Evolutionary conservation across 2,113 vertebrate species (phyloP).

Genomic region (Urocitellus parryii): DNA sequence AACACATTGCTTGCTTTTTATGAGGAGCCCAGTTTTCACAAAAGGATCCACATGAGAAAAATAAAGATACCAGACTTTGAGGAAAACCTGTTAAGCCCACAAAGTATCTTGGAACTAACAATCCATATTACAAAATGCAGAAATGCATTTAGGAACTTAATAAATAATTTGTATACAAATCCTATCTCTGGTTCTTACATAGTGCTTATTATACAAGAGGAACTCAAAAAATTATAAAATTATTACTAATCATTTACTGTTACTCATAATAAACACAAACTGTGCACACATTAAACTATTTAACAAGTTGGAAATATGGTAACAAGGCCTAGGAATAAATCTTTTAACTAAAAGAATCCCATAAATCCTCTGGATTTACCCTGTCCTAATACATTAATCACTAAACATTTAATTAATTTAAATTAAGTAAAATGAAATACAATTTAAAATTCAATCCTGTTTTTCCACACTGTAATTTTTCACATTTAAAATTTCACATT

Average conservation of each 20-base stretch:
- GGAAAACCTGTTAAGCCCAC: not conserved
- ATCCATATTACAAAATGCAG: constrained; percentile 30
- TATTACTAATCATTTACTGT: not conserved
- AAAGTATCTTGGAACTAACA: not conserved
- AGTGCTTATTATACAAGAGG: not conserved
- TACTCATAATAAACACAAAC: constrained; percentile 29
- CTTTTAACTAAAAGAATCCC: not conserved
- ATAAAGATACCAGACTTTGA: not conserved
- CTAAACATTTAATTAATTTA: not conserved
- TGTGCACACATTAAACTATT: not conserved
- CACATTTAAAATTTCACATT: not conserved
- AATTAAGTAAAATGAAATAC: constrained; percentile 38
- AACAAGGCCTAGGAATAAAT: not conserved
- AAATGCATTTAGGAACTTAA: not conserved
- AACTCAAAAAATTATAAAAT: constrained; percentile 3
- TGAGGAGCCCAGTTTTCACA: constrained; percentile 26
- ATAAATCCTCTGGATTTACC: not conserved
- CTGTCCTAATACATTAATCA: not conserved
- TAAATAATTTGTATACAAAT: constrained; percentile 33
- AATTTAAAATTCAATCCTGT: constrained; percentile 24
- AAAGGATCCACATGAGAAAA: not conserved
- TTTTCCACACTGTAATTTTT: not conserved
- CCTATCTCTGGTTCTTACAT: not conserved
- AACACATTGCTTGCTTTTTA: constrained; percentile 19
- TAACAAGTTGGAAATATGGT: not conserved